Conservation (phyloP, 2,888 invertebrate genomes). For the Campaea margaritaria region DNA sequence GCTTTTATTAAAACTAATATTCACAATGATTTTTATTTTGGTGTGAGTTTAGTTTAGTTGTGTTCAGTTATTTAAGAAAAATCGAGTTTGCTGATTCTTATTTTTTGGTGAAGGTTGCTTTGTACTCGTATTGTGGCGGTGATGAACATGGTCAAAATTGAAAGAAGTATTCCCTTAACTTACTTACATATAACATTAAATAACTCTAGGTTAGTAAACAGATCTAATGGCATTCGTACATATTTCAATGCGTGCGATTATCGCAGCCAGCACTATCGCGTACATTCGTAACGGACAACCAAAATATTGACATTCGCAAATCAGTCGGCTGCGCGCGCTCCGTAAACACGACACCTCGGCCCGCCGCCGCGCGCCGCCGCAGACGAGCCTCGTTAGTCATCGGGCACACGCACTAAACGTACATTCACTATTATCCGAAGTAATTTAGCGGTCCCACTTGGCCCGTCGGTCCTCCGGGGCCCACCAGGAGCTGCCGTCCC, state of each 20-base stretch:
- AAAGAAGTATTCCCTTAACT: neutral
- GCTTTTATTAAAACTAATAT: conserved; percentile 13
- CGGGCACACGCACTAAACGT: conserved; percentile 18
- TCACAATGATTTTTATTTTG: conserved; percentile 1
- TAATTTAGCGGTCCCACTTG: conserved; percentile 63
- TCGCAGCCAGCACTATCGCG: conserved; percentile 35
- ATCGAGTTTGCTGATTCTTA: no score
- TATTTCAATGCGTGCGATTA: conserved; percentile 12
- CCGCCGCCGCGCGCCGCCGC: no score
- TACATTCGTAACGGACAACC: conserved; percentile 39
- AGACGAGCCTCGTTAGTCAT: conserved; percentile 10
- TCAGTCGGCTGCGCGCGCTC: conserved; percentile 21
- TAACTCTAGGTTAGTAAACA: neutral
- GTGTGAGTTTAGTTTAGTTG: neutral
- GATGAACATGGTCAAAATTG: no score
- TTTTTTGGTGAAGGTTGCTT: neutral
- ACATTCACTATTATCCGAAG: conserved; percentile 72
- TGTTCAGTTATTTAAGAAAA: no score
- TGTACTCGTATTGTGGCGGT: neutral
- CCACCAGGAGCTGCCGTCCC: conserved; percentile 55
- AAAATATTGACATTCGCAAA: conserved; percentile 49
- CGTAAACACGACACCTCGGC: conserved; percentile 13
- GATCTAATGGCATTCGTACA: conserved; percentile 2
- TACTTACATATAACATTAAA: neutral
- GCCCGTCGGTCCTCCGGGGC: conserved; percentile 79